Evolutionary conservation across 2,113 vertebrate genomes (phyloP).

Genomic region (Lophochroa leadbeateri): DNA sequence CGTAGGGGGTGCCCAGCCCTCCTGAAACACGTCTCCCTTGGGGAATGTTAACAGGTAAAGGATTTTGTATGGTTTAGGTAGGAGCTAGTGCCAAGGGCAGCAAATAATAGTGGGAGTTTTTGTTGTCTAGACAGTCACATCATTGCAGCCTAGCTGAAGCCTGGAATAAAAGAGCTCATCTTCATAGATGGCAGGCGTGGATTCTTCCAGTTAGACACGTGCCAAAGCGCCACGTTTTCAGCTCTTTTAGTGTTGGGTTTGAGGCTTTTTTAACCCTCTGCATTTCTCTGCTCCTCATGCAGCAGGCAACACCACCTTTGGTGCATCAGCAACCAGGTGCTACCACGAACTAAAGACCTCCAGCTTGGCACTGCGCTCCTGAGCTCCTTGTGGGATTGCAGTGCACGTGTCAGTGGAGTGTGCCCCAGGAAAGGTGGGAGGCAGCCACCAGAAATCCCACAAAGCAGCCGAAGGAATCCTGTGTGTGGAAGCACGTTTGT

Average conservation of each 20-base stretch:
- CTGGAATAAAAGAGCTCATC: neutral
- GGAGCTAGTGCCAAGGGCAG: neutral
- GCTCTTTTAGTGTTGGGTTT: neutral
- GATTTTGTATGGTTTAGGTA: neutral
- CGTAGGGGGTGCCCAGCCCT: neutral
- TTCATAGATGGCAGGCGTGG: neutral
- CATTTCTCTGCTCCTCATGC: neutral
- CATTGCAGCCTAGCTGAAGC: neutral
- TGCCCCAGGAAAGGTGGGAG: neutral
- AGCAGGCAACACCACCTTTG: fast-evolving
- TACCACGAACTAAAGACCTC: neutral
- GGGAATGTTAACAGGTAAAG: neutral
- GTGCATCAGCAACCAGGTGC: neutral
- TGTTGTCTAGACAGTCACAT: neutral
- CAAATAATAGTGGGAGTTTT: neutral
- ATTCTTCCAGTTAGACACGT: neutral
- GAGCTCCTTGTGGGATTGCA: neutral
- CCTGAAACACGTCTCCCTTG: neutral
- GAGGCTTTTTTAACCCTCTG: neutral
- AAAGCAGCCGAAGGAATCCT: neutral
- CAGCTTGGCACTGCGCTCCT: neutral
- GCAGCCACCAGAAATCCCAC: neutral
- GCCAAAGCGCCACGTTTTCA: neutral
- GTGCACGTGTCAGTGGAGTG: neutral
- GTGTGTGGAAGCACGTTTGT: neutral